Percentiles rank a stretch among this genome's conserved stretches.
phyloP scores from a whole-genome alignment of 2,113 vertebrate genomes.

The Labrus mixtus region DNA sequence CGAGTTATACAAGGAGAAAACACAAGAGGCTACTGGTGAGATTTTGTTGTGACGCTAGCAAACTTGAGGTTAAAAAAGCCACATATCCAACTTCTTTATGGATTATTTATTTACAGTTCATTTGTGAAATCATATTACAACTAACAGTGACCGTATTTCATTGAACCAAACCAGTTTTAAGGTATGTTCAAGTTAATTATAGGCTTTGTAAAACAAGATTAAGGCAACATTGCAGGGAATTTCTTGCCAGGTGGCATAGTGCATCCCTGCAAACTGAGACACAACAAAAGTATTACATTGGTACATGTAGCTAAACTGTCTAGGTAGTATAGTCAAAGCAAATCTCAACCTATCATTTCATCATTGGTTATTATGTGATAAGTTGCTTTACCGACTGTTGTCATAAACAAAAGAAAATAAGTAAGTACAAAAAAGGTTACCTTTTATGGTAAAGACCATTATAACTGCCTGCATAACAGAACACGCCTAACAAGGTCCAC shows the following conservation, averaged over 20 bases:
- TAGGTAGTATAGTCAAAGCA: not conserved
- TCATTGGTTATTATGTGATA: not conserved
- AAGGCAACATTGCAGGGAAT: not conserved
- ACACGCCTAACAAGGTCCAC: not conserved
- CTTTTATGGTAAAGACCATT: conserved; percentile 15
- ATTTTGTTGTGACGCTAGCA: conserved; percentile 1
- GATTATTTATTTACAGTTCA: conserved; percentile 16
- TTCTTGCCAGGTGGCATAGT: conserved; percentile 6
- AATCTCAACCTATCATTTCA: conserved; percentile 1
- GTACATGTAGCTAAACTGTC: conserved; percentile 28
- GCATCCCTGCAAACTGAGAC: conserved; percentile 1
- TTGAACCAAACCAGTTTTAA: conserved; percentile 10
- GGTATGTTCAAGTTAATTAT: conserved; percentile 1
- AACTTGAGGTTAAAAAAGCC: not conserved
- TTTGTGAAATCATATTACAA: not conserved
- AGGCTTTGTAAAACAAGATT: not conserved
- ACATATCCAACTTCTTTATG: not conserved
- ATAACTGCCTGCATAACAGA: not conserved
- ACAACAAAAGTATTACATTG: conserved; percentile 20
- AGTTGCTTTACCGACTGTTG: not conserved
- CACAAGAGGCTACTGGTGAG: not conserved
- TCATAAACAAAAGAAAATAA: not conserved
- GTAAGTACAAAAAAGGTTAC: not conserved
- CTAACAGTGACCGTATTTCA: not conserved
- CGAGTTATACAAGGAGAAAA: not conserved